A percentile compares a stretch with the other conserved stretches of the same genome.
Evolutionary conservation across 2,888 invertebrate species (phyloP).

Genomic region (Apotomis betuletana): DNA sequence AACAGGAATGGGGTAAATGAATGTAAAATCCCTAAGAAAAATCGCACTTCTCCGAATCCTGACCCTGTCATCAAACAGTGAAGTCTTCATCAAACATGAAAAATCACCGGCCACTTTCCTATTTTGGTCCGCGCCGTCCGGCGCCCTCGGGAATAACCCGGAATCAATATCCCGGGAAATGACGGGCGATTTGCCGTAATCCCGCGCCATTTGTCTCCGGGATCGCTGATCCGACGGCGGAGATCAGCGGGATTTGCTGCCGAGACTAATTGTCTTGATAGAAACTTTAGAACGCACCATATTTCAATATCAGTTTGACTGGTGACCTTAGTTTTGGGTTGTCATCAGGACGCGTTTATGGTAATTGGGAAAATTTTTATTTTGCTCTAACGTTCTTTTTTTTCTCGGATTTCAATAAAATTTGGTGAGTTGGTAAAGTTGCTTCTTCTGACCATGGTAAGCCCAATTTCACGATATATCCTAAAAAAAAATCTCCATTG

Average conservation of each 20-base stretch:
- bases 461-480: too few relatives aligned
- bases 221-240: background rate
- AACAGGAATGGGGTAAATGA: too few relatives aligned
- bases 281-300: constrained; percentile 12
- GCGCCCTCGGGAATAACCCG: constrained; percentile 30
- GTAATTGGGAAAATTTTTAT: too few relatives aligned
- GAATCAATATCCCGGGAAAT: constrained; percentile 38
- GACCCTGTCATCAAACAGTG: constrained; percentile 3
- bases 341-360: too few relatives aligned
- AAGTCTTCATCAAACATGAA: constrained; percentile 26
- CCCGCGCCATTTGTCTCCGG: constrained; percentile 38
- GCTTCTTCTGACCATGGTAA: too few relatives aligned
- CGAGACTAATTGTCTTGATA: constrained; percentile 27
- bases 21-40: background rate
- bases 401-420: too few relatives aligned
- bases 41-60: background rate
- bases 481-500: too few relatives aligned
- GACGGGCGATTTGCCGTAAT: constrained; percentile 40
- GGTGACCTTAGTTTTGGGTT: too few relatives aligned
- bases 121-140: constrained; percentile 21
- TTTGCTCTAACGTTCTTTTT: too few relatives aligned
- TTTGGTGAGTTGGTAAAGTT: too few relatives aligned
- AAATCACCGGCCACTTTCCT: constrained; percentile 36
- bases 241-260: constrained; percentile 17
- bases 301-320: too few relatives aligned